Evolutionary conservation across 2,797 vertebrate species (phyloP).

Genomic region (Platyrinchus mystaceus): DNA sequence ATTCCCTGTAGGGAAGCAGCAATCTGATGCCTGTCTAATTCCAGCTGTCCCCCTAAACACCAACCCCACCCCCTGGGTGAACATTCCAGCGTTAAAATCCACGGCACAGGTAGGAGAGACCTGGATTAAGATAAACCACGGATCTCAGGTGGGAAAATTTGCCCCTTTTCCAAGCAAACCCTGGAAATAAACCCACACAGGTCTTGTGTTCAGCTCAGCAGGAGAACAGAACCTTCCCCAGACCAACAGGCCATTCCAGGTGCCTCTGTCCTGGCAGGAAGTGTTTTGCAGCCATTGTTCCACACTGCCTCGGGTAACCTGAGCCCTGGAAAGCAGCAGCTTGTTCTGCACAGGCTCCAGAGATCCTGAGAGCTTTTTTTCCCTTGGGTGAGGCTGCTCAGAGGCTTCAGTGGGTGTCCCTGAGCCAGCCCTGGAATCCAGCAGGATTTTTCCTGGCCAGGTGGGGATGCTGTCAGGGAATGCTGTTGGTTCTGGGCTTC

Average conservation of each 20-base stretch:
- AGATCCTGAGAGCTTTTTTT: neutral
- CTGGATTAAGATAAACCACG: neutral
- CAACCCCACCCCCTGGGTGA: neutral
- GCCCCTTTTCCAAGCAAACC: neutral
- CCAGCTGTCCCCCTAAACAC: neutral
- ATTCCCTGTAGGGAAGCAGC: neutral
- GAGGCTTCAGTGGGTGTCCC: neutral
- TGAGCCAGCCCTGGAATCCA: neutral
- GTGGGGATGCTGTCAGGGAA: neutral
- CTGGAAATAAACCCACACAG: neutral
- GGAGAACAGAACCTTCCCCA: neutral
- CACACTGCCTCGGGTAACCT: neutral
- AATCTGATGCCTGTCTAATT: neutral
- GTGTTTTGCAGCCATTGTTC: neutral
- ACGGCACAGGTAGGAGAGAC: neutral
- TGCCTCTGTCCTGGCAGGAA: neutral
- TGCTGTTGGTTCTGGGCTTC: neutral
- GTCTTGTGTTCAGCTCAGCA: neutral
- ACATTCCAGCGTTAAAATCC: rapidly evolving
- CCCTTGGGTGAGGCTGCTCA: neutral
- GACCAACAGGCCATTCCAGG: neutral
- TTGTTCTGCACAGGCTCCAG: neutral
- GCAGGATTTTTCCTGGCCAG: neutral
- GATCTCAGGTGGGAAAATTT: neutral
- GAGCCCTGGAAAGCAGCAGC: neutral